These are phyloP conservation scores for Trinectes maculatus DNA, from an alignment of 2,113 vertebrate species.

Conservation along the genomic window DNA sequence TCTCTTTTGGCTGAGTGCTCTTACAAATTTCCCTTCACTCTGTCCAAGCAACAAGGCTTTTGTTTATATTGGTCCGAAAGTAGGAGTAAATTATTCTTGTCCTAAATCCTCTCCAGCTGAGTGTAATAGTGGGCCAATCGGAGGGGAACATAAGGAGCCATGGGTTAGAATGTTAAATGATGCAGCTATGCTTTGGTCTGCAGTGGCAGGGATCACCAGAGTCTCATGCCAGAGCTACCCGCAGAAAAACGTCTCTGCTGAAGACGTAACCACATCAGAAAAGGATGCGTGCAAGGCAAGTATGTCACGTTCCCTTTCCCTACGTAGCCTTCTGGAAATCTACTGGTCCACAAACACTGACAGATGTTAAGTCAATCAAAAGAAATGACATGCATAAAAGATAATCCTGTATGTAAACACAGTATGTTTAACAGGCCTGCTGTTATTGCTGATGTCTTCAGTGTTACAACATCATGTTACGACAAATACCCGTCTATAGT, in stretches of 20 bases:
- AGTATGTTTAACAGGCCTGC: constrained; percentile 19
- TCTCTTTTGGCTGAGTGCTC: constrained; percentile 70
- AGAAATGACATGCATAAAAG: constrained; percentile 19
- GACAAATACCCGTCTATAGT: constrained; percentile 15
- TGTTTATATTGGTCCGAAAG: constrained; percentile 77
- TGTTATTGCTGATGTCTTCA: constrained; percentile 7
- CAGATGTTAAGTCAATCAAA: constrained; percentile 59
- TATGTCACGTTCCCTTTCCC: constrained; percentile 43
- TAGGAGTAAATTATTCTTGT: constrained; percentile 79
- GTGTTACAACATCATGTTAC: too few species aligned
- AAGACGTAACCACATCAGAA: constrained; percentile 70
- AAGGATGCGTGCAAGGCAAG: constrained; percentile 55
- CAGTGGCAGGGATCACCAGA: constrained; percentile 36
- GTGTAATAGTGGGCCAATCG: constrained; percentile 68
- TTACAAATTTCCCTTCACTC: constrained; percentile 73
- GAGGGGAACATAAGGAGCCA: constrained; percentile 57
- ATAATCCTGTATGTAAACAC: constrained; percentile 27
- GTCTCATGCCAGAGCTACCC: constrained; percentile 48
- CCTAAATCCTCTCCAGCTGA: constrained; percentile 77
- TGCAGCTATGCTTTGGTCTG: constrained; percentile 54
- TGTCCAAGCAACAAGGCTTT: constrained; percentile 71
- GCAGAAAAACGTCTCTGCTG: constrained; percentile 50
- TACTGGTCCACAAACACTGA: constrained; percentile 49
- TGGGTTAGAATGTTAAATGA: constrained; percentile 61
- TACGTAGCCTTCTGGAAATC: constrained; percentile 53